Base-by-base conservation (phyloP, 1,140 invertebrate species). In the Physella acuta region DNA sequence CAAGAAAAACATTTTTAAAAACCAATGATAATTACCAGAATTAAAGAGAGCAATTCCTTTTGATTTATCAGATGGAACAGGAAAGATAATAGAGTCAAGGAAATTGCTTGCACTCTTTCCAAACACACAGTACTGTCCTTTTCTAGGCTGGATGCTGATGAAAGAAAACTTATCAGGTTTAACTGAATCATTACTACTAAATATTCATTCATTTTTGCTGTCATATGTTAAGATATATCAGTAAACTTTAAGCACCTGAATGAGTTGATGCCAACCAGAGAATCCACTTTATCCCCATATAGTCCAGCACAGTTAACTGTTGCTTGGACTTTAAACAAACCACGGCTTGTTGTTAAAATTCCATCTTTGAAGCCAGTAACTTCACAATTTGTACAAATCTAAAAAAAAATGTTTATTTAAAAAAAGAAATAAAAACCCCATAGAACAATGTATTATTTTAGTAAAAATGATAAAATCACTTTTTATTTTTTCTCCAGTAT, bases 31-130 rank as follows among this genome's bases (percentile, higher is more conserved):
- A 62, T 26, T 68, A 79, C 79, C 75, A 68, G 78, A 74, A 62
- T 71, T 76, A 68, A 79, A 79, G 1, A 79, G 67, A 52, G 78
- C 78, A 44, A 78, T 67, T 14, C 79, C 79, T 69, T 81, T 81
- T 14, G 69, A 73, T 28, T 65, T 74, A 28, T 74, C 71, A 20
- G 73, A 75, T 14, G 79, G 79, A 24, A 81, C 72, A 14, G 79
- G 79, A 2, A 81, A 49, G 31, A 81, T 78, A 59, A 72, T 81
- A 3, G 74, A 76, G 33, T 76, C 75, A 11, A 81, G 68, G 0
- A 77, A 33, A 26, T 37, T 24, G 26, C 68, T 53, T 2, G 74
- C 61, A 26, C 52, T 55, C 24, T 68, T 34, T 17, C 63, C 58
- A 61, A 75, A 79, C 30, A 81, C 67, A 28, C 68, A 44, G 59